Percentiles rank a stretch among this genome's conserved stretches.
Conservation (phyloP, 1,140 invertebrate species). For the Lerema accius region DNA sequence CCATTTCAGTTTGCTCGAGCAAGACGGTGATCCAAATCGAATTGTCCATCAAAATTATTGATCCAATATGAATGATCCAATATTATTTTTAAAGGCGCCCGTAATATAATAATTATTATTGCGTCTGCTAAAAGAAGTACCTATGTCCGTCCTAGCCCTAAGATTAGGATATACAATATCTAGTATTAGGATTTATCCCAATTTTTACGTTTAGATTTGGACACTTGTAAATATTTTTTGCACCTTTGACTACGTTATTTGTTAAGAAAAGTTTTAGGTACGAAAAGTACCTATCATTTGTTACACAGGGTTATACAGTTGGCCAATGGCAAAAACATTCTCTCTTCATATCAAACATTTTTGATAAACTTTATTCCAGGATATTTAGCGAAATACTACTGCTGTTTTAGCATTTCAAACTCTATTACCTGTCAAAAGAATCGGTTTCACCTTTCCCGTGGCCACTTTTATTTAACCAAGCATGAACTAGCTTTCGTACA, state of each 20-base stretch:
- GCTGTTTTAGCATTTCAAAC: background rate
- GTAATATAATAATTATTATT: too few species aligned
- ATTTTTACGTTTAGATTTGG: too few species aligned
- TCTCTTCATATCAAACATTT: background rate
- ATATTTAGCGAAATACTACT: background rate
- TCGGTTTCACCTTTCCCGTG: background rate
- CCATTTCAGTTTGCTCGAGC: constrained; percentile 12
- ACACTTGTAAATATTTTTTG: too few species aligned
- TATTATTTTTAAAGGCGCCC: background rate
- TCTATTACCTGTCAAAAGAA: background rate
- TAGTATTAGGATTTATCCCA: too few species aligned
- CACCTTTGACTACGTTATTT: too few species aligned
- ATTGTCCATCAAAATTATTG: constrained; percentile 9
- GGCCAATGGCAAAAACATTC: too few species aligned
- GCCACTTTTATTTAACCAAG: background rate
- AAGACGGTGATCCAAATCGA: constrained; percentile 4
- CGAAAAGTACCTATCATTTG: too few species aligned
- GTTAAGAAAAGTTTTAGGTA: too few species aligned
- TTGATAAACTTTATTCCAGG: background rate
- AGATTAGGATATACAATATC: too few species aligned
- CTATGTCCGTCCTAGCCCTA: too few species aligned
- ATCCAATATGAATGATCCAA: background rate
- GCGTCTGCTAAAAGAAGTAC: too few species aligned
- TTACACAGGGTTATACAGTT: too few species aligned
- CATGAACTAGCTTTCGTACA: background rate